Evolutionary conservation across 2,113 vertebrate species (phyloP).

Genomic region (Eidolon helvum): DNA sequence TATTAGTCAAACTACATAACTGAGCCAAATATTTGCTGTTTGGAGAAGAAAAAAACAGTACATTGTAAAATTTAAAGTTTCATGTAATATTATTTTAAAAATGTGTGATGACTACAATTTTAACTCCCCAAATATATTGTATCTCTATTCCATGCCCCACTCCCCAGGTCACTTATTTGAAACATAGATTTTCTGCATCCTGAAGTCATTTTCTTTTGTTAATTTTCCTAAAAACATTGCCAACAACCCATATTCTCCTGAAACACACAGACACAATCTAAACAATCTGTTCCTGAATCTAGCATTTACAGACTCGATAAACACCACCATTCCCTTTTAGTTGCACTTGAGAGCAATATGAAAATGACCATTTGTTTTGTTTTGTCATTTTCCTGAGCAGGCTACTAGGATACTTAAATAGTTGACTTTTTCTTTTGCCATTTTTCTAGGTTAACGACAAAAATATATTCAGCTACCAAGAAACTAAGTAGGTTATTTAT

Average conservation of each 20-base stretch:
- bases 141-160: neutral
- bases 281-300: constrained; percentile 40
- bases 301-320: constrained; percentile 61
- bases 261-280: neutral
- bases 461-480: constrained; percentile 62
- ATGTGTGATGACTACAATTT: constrained; percentile 23
- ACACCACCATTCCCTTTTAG: constrained; percentile 49
- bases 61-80: neutral
- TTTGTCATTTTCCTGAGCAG: constrained; percentile 52
- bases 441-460: constrained; percentile 64
- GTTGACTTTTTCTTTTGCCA: constrained; percentile 68
- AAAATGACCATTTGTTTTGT: constrained; percentile 53
- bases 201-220: constrained; percentile 19
- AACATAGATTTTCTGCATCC: neutral
- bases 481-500: constrained; percentile 69
- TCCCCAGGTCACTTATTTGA: neutral
- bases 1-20: constrained; percentile 2
- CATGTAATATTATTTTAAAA: neutral
- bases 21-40: neutral
- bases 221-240: constrained; percentile 37
- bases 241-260: neutral
- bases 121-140: constrained; percentile 18
- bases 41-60: neutral
- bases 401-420: constrained; percentile 60
- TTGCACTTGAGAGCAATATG: constrained; percentile 54